Evolutionary conservation across 2,113 vertebrate species (phyloP).

Genomic region (Pterocles gutturalis): DNA sequence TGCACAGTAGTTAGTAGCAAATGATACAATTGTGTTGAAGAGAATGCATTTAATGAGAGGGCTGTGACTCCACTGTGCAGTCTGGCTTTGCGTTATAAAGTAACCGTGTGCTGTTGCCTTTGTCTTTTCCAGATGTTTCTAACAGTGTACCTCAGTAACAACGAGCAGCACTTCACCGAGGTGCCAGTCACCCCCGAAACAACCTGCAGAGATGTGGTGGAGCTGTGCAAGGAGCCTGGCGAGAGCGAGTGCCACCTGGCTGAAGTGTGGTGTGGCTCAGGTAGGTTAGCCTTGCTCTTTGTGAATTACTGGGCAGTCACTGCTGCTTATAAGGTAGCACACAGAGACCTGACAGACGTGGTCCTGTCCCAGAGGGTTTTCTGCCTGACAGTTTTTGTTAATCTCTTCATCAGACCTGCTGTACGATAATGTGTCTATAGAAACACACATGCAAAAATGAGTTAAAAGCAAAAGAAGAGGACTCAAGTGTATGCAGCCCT

Average conservation of each 20-base stretch:
- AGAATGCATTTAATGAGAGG: background rate
- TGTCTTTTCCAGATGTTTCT: constrained; percentile 91
- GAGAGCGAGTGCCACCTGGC: constrained; percentile 92
- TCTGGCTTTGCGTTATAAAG: background rate
- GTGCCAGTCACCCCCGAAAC: constrained; percentile 96
- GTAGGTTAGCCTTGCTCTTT: constrained; percentile 72
- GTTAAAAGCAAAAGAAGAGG: background rate
- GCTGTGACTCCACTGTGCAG: background rate
- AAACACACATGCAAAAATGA: background rate
- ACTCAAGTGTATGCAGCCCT: background rate
- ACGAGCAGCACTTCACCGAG: constrained; percentile 97
- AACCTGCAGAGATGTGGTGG: constrained; percentile 92
- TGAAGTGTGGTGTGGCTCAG: constrained; percentile 94
- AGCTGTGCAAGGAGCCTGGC: constrained; percentile 94
- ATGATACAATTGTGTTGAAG: background rate
- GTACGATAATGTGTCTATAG: rapidly evolving
- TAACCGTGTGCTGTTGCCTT: background rate
- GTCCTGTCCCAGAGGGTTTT: background rate
- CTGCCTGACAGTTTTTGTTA: background rate
- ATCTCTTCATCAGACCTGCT: background rate
- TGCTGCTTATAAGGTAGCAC: background rate
- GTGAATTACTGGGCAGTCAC: rapidly evolving
- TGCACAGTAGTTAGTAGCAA: background rate
- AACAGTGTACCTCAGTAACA: constrained; percentile 98
- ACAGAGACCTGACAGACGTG: rapidly evolving